These are phyloP conservation scores for Tetrax tetrax DNA, from an alignment of 2,113 vertebrate genomes.

Conservation along the genomic window DNA sequence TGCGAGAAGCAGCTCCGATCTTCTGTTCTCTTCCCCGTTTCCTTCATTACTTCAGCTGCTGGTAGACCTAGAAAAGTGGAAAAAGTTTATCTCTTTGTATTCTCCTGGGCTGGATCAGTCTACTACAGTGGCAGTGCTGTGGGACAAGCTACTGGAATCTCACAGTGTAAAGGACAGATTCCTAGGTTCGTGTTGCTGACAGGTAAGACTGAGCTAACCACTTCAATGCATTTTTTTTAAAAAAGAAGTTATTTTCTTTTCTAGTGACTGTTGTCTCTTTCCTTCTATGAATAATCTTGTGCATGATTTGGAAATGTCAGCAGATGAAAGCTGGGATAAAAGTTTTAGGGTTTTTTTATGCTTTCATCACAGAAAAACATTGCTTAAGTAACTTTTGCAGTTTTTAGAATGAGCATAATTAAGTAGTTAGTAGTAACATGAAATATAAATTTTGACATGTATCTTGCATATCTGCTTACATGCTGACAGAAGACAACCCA, in stretches of 20 bases:
- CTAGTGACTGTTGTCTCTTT: neutral
- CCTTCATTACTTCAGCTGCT: slow-evolving; percentile 75
- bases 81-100: slow-evolving; percentile 64
- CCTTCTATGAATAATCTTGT: neutral
- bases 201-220: slow-evolving; percentile 73
- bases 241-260: neutral
- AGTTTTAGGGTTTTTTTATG: neutral
- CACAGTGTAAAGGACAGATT: slow-evolving; percentile 32
- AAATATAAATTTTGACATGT: neutral
- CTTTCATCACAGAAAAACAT: neutral
- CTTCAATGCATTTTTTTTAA: neutral
- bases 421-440: neutral
- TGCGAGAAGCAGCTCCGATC: slow-evolving; percentile 62
- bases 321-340: neutral
- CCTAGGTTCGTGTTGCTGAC: slow-evolving; percentile 9
- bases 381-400: neutral
- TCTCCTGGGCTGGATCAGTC: slow-evolving; percentile 69
- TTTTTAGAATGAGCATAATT: neutral
- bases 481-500: neutral
- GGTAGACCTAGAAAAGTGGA: slow-evolving; percentile 67
- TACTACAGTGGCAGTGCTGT: slow-evolving; percentile 31
- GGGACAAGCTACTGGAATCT: slow-evolving; percentile 54
- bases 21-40: slow-evolving; percentile 57
- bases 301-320: neutral
- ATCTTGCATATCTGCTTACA: neutral